These are phyloP conservation scores for Bergia sp. DNA, from an alignment of 92 coral and sea anemone genomes.

Conservation along the genomic window DNA sequence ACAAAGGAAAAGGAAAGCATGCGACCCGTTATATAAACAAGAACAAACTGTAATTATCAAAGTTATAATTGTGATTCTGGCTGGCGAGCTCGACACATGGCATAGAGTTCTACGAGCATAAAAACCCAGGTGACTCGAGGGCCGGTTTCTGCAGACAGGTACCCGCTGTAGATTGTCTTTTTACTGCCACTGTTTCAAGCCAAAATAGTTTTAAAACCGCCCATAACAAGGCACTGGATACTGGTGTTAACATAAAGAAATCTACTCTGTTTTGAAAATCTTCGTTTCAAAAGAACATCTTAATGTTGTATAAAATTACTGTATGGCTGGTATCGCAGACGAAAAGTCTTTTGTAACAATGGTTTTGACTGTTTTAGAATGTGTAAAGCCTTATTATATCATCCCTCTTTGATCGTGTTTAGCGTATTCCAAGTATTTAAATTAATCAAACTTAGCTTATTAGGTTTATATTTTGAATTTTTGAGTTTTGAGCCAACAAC, in stretches of 20 bases:
- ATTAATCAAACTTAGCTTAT: neutral
- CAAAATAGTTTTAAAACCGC: neutral
- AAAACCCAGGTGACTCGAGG: neutral
- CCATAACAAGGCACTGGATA: too few species aligned
- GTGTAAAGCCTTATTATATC: too few species aligned
- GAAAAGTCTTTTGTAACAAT: neutral
- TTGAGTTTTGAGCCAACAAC: neutral
- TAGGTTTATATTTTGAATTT: too few species aligned
- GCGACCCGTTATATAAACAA: neutral
- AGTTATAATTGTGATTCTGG: too few species aligned
- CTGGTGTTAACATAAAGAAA: neutral
- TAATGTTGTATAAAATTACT: too few species aligned
- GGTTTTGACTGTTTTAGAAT: neutral
- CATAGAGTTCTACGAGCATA: neutral
- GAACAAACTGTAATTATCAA: too few species aligned
- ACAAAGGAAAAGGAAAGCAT: neutral
- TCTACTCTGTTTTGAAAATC: neutral
- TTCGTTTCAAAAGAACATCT: neutral
- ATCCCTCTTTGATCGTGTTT: too few species aligned
- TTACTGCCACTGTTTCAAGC: neutral
- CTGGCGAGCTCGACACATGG: neutral
- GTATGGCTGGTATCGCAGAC: neutral
- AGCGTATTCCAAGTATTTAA: neutral
- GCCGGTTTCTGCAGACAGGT: neutral
- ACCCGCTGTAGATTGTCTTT: neutral